Conservation (phyloP, 2,113 vertebrate species). For the Alligator sinensis region DNA sequence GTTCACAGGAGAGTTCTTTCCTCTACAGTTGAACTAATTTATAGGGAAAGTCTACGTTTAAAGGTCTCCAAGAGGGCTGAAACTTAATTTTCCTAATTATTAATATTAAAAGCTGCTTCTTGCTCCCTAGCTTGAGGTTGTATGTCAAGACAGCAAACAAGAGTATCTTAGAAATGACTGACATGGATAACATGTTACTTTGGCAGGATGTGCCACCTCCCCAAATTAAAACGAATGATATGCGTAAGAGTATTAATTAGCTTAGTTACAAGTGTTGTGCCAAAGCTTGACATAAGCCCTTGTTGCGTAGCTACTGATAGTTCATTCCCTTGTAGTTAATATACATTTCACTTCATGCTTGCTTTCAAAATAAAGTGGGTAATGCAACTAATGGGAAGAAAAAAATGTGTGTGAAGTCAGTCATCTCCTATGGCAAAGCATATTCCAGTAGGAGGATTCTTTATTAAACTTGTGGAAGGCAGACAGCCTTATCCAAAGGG, state of each 20-base stretch:
- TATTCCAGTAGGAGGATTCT: background rate
- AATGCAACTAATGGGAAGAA: background rate
- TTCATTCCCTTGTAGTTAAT: accelerated
- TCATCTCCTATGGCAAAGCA: background rate
- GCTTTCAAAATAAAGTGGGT: background rate
- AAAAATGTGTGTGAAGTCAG: accelerated
- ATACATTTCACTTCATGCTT: background rate
- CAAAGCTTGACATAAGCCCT: conserved; percentile 10
- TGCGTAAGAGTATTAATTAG: conserved; percentile 38
- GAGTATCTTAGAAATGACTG: background rate
- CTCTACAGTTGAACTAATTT: background rate
- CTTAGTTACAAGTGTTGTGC: conserved; percentile 39
- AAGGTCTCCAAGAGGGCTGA: background rate
- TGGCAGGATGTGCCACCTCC: conserved; percentile 40
- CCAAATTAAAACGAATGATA: conserved; percentile 45
- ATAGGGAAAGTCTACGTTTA: background rate
- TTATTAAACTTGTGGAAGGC: background rate
- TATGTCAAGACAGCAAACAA: background rate
- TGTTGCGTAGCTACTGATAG: background rate
- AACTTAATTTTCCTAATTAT: background rate
- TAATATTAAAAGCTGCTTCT: background rate
- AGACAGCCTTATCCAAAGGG: background rate
- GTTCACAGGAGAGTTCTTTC: background rate
- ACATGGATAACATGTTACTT: background rate
- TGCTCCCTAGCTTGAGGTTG: background rate